Conservation (phyloP, 2,113 vertebrate species). For the Tinamus guttatus region DNA sequence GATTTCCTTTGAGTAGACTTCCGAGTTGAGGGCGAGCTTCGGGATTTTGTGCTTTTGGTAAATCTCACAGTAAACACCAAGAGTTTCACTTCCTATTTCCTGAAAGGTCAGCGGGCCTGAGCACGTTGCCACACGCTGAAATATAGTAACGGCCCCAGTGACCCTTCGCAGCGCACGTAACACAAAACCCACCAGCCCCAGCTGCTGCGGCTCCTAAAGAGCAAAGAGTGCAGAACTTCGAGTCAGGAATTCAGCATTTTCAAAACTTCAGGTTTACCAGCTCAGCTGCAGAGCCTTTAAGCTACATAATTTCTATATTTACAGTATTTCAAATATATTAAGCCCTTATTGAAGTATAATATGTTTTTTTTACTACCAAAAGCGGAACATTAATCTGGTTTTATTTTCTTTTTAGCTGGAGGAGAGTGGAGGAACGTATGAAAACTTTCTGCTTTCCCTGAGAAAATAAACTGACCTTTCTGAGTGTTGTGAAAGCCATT, state of each 20-base stretch:
- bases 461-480: constrained; percentile 42
- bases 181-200: neutral
- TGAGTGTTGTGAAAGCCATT: constrained; percentile 29
- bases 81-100: neutral
- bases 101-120: neutral
- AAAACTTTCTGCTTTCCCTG: neutral
- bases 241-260: neutral
- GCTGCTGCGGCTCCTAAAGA: neutral
- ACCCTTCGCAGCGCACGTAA: fast-evolving
- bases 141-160: neutral
- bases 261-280: neutral
- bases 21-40: neutral
- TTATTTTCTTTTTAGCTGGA: neutral
- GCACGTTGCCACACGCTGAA: fast-evolving
- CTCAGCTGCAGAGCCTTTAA: neutral
- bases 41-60: neutral
- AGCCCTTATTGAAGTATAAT: neutral
- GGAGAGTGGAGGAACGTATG: neutral
- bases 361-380: neutral
- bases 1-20: fast-evolving
- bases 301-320: neutral
- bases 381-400: neutral
- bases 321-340: neutral
- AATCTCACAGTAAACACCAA: neutral
- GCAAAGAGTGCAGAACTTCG: fast-evolving